phyloP scores from a whole-genome alignment of 1,140 invertebrate genomes.

The Streblospio benedicti region DNA sequence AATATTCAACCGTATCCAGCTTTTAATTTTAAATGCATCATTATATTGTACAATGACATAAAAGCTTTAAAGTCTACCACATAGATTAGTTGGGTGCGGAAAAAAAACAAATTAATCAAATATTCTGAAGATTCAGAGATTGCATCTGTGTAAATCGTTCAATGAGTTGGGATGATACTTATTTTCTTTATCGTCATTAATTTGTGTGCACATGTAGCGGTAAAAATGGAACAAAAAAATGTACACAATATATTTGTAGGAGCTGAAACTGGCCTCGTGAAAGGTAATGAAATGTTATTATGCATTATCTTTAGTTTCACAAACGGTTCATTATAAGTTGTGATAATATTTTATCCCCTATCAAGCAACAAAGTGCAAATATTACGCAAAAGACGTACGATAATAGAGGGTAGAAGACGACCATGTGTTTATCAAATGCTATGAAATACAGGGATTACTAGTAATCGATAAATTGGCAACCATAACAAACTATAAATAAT shows the following conservation, averaged over 20 bases:
- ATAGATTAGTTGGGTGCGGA: neutral
- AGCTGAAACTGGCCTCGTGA: conserved; percentile 49
- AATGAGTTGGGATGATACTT: no score
- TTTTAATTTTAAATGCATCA: no score
- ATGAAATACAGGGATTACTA: neutral
- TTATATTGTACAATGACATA: no score
- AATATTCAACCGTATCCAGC: no score
- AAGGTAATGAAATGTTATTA: conserved; percentile 37
- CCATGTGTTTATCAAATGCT: neutral
- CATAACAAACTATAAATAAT: no score
- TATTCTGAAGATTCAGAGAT: neutral
- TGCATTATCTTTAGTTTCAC: neutral
- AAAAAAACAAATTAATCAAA: neutral
- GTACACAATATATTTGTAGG: conserved; percentile 47
- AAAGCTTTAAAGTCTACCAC: no score
- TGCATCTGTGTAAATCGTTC: neutral
- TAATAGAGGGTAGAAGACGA: conserved; percentile 1
- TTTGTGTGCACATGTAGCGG: neutral
- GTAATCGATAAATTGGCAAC: no score
- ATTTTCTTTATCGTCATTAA: neutral
- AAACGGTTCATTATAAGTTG: neutral
- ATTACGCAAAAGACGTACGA: neutral
- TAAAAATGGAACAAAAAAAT: neutral
- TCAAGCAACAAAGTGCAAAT: no score
- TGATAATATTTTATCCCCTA: neutral